Conservation (phyloP, 2,113 vertebrate species). For the Heterochromis multidens region DNA sequence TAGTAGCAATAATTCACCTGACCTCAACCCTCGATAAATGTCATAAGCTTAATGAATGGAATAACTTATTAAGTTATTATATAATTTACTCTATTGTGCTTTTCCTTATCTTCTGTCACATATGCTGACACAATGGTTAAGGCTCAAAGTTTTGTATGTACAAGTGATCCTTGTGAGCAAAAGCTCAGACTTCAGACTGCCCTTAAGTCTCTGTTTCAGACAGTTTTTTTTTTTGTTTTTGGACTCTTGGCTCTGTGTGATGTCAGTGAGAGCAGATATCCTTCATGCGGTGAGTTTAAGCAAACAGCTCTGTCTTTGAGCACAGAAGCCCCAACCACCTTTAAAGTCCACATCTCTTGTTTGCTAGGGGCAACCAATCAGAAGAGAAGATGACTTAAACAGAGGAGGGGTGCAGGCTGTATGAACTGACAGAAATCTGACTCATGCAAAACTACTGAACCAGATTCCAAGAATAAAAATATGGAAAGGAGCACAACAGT, state of each 20-base stretch:
- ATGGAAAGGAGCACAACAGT: too few species aligned
- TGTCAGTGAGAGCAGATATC: not conserved
- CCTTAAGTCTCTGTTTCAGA: not conserved
- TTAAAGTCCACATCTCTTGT: not conserved
- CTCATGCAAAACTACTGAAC: too few species aligned
- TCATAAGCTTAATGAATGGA: not conserved
- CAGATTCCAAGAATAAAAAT: too few species aligned
- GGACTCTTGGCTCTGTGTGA: not conserved
- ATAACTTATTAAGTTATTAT: not conserved
- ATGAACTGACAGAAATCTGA: too few species aligned
- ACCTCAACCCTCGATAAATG: not conserved
- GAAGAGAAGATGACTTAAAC: not conserved
- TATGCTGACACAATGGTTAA: not conserved
- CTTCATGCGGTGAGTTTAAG: not conserved
- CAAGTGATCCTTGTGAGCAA: not conserved
- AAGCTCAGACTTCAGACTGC: not conserved
- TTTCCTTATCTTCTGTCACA: not conserved
- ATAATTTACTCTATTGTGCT: not conserved
- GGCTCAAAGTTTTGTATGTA: not conserved
- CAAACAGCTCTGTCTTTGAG: not conserved
- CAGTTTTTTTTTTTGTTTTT: not conserved
- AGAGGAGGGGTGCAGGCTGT: too few species aligned
- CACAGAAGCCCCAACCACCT: not conserved
- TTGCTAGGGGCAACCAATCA: not conserved
- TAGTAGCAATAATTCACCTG: not conserved